Evolutionary conservation across 2,113 vertebrate genomes (phyloP).

Genomic region (Xyrauchen texanus): DNA sequence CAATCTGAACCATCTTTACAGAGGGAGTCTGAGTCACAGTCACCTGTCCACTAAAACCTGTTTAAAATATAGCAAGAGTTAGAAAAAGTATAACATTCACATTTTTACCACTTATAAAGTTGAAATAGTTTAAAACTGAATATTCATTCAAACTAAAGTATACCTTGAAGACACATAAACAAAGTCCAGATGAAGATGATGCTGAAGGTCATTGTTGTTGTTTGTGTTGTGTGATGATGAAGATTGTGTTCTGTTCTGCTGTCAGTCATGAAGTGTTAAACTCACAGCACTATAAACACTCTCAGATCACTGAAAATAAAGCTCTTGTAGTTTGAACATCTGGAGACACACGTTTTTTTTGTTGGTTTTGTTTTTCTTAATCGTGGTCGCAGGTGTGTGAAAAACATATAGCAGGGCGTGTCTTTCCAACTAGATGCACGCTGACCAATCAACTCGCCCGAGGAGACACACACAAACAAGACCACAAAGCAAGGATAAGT

Average conservation of each 20-base stretch:
- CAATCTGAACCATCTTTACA: slow-evolving; percentile 24
- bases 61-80: neutral
- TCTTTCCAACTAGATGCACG: too few species aligned
- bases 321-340: too few species aligned
- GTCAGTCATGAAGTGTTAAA: slow-evolving; percentile 37
- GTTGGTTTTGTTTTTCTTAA: too few species aligned
- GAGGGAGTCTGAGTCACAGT: slow-evolving; percentile 55
- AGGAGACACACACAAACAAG: too few species aligned
- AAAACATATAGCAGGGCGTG: too few species aligned
- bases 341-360: too few species aligned
- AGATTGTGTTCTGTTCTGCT: neutral
- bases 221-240: neutral
- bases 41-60: slow-evolving; percentile 22
- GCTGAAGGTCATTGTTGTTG: slow-evolving; percentile 21
- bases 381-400: too few species aligned
- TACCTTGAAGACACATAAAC: slow-evolving; percentile 33
- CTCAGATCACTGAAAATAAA: slow-evolving; percentile 3
- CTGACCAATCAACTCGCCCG: too few species aligned
- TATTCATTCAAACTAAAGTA: too few species aligned
- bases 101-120: neutral
- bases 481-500: too few species aligned
- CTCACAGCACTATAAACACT: slow-evolving; percentile 14
- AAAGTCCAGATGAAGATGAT: slow-evolving; percentile 40
- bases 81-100: neutral
- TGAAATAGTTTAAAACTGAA: too few species aligned